These are phyloP conservation scores for Neotoxoptera formosana DNA, from an alignment of 1,140 invertebrate genomes.

Conservation along the genomic window DNA sequence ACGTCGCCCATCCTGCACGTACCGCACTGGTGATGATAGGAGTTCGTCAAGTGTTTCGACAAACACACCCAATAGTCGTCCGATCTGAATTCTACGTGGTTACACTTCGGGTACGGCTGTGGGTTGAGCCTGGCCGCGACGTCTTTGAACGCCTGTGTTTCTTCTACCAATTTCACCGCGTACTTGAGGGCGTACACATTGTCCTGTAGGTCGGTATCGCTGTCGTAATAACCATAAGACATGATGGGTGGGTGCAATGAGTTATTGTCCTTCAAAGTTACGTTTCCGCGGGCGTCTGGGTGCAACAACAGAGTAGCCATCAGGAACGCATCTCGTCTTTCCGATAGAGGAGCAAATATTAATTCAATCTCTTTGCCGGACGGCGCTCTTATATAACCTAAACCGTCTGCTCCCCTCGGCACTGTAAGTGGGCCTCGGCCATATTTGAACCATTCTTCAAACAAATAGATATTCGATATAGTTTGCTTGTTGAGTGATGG, in stretches of 20 bases:
- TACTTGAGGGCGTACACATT: conserved; percentile 74
- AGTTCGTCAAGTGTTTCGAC: conserved; percentile 69
- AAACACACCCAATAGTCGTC: conserved; percentile 80
- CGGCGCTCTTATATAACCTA: conserved; percentile 66
- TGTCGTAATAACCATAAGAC: conserved; percentile 76
- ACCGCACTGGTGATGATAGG: conserved; percentile 71
- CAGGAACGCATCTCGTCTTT: conserved; percentile 74
- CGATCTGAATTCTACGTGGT: conserved; percentile 66
- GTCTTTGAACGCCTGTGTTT: conserved; percentile 70
- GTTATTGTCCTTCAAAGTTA: conserved; percentile 74
- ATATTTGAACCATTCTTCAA: conserved; percentile 61
- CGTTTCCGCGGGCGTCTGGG: conserved; percentile 76
- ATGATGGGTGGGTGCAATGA: conserved; percentile 77
- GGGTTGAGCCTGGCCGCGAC: conserved; percentile 69
- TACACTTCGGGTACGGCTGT: conserved; percentile 70
- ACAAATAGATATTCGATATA: conserved; percentile 52
- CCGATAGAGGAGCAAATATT: conserved; percentile 74
- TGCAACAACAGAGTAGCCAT: conserved; percentile 76
- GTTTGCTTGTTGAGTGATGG: conserved; percentile 63
- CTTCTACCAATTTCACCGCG: conserved; percentile 67
- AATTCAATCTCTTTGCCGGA: conserved; percentile 74
- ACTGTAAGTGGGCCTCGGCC: conserved; percentile 65
- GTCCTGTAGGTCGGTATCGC: conserved; percentile 72
- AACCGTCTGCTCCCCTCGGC: conserved; percentile 67
- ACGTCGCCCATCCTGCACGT: conserved; percentile 79